Conservation (phyloP, 2,113 vertebrate species). For the Tamias sibiricus region DNA sequence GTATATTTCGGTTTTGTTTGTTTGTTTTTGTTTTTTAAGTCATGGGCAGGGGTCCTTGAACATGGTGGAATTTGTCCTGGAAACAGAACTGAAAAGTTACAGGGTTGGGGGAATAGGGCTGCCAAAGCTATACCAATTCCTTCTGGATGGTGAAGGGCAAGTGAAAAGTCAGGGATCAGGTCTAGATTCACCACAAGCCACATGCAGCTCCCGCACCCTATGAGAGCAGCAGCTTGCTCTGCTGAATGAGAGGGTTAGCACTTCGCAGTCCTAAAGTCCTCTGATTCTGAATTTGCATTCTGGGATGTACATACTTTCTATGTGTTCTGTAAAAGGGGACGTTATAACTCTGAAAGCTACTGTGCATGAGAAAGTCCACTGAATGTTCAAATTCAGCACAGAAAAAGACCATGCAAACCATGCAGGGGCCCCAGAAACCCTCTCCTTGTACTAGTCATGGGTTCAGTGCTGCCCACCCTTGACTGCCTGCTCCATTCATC, state of each 20-base stretch:
- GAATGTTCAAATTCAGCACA: background rate
- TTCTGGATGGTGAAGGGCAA: background rate
- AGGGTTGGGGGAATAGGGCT: background rate
- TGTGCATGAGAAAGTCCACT: background rate
- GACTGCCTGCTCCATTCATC: background rate
- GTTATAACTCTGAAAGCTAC: background rate
- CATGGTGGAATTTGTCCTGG: background rate
- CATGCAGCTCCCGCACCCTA: accelerated
- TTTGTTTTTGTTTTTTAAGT: background rate
- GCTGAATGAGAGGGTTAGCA: background rate
- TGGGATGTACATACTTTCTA: background rate
- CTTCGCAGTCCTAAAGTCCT: background rate
- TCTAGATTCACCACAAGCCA: background rate
- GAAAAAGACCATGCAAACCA: background rate
- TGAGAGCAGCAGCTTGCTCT: background rate
- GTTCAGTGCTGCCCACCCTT: background rate
- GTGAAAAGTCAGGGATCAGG: background rate
- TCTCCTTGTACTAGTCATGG: background rate
- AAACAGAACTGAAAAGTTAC: background rate
- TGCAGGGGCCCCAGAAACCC: background rate
- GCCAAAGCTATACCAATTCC: no score
- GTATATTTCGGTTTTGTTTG: background rate
- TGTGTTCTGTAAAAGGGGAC: background rate
- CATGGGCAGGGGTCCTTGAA: background rate
- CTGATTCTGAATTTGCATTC: background rate